Base-by-base conservation (phyloP, 2,797 vertebrate genomes). In the Petrocephalus sullivani region DNA sequence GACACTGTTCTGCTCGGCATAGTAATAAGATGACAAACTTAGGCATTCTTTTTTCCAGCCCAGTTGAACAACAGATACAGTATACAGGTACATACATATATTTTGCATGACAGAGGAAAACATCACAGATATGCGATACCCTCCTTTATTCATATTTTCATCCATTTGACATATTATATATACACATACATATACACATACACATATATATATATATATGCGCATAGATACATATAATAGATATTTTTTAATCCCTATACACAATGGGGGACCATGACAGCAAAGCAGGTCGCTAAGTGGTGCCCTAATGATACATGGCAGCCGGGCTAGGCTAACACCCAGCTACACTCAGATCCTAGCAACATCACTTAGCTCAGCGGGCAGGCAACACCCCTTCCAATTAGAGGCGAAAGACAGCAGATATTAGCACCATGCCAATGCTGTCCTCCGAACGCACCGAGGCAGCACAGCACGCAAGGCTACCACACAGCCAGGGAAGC, bases 1-100 rank as follows among this genome's bases (percentile, higher is more conserved):
- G 37, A n/a, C 7, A 49, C 75, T 81, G 75, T 81, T 81, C 75
- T 81, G 75, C 19, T 19, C 75, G 7, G 41, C 71, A 46, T 78
- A n/a, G 71, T 78, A 78, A 78, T 78, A 78, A 78, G 71, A 78
- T 78, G 71, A 78, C 71, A 78, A 78, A n/a, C 37, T 78, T 78
- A 46, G 71, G 71, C 2, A 14, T 78, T 78, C 19, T 16, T n/a
- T 46, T 41, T n/a, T 46, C 71, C 71, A 78, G 71, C 37, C 33
- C 71, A 78, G 37, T 7, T 78, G 5, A 78, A 78, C 71, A 78
- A 78, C 67, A 33, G 71, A 46, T 33, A 78, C 19, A n/a, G 37
- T 78, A 78, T 78, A 78, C 41, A 78, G 71, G 71, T 78, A 78
- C 71, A 71, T 71, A 46, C 71, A 78, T 78, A 49, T 49, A 81